Base-by-base conservation (phyloP, 2,797 vertebrate genomes). In the Lateolabrax maculatus region DNA sequence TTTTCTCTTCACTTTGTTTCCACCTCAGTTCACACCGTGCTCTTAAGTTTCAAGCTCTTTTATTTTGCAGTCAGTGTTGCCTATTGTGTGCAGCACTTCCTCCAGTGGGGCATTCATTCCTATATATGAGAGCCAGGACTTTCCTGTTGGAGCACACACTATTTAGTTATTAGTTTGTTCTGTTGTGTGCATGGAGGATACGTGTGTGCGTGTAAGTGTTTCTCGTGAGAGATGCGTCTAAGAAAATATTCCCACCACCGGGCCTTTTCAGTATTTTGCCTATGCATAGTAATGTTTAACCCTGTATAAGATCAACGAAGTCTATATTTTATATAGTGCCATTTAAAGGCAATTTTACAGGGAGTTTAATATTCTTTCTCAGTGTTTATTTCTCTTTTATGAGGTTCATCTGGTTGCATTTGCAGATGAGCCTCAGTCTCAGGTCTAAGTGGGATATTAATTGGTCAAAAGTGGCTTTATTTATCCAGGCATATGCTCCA, bases 41-140 rank as follows among this genome's bases (percentile, higher is more conserved):
- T 94, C 94, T 95, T 94, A 92, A 90, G 93, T 95, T 95, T 95
- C 95, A 94, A 37, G 57, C 80, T 84, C 81, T 78, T 92, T 91
- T 90, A 87, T 91, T 89, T 92, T 86, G 72, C 82, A 77, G 81
- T 67, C 80, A 76, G 70, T 86, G 81, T 77, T 58, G 27, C 72
- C 88, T 80, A 90, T 94, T 95, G 91, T 95, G 88, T 84, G 80
- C 80, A 71, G 75, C 73, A 87, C 77, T 92, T 92, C 90, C 89
- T 92, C 72, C 71, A 79, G 71, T 57, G 79, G 64, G 37, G 58
- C 75, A 81, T 87, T 84, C 79, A 84, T 81, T 85, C 64, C 80
- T 71, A 55, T 61, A 60, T 71, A 71, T 72, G 60, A 79, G 63
- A 76, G 61, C 71, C 75, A 70, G 63, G 71, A 71, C 83, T 81